phyloP scores from a whole-genome alignment of 2,888 invertebrate species.

The Mesochorus sp. region DNA sequence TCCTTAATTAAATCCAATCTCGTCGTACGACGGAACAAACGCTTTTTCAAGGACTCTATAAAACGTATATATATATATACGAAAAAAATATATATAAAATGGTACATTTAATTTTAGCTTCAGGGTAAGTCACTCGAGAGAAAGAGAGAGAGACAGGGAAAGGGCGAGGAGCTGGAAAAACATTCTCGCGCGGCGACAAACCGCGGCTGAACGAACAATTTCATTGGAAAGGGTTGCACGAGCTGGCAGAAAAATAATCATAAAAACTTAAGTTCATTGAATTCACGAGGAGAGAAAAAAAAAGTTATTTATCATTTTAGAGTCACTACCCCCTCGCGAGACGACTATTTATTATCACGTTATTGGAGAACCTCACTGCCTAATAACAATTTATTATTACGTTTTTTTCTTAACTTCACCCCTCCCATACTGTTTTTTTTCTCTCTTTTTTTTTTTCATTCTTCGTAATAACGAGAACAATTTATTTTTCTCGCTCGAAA shows the following conservation, averaged over 20 bases:
- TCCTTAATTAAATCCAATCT: slow-evolving; percentile 79
- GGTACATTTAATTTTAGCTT: slow-evolving; percentile 37
- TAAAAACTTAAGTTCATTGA: neutral
- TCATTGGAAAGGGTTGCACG: slow-evolving; percentile 37
- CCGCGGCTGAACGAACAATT: slow-evolving; percentile 41
- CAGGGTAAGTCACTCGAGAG: neutral
- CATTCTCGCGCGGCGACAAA: slow-evolving; percentile 14
- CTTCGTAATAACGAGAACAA: slow-evolving; percentile 65
- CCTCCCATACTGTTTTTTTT: no score
- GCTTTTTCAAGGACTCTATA: slow-evolving; percentile 19
- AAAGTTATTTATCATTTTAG: no score
- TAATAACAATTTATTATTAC: slow-evolving; percentile 66
- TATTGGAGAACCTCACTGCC: slow-evolving; percentile 58
- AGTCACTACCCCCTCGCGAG: neutral
- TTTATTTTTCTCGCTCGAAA: slow-evolving; percentile 62
- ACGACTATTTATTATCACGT: slow-evolving; percentile 58
- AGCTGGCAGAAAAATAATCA: neutral
- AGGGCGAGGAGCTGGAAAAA: slow-evolving; percentile 49
- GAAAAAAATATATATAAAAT: slow-evolving; percentile 22
- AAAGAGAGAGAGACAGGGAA: slow-evolving; percentile 1
- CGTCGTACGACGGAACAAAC: slow-evolving; percentile 69
- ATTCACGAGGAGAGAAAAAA: neutral
- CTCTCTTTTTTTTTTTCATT: neutral
- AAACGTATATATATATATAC: slow-evolving; percentile 14
- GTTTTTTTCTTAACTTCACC: slow-evolving; percentile 57